A percentile compares a stretch with the other conserved stretches of the same genome.
Evolutionary conservation across 2,797 vertebrate genomes (phyloP).

Genomic region (Propithecus deckenii): DNA sequence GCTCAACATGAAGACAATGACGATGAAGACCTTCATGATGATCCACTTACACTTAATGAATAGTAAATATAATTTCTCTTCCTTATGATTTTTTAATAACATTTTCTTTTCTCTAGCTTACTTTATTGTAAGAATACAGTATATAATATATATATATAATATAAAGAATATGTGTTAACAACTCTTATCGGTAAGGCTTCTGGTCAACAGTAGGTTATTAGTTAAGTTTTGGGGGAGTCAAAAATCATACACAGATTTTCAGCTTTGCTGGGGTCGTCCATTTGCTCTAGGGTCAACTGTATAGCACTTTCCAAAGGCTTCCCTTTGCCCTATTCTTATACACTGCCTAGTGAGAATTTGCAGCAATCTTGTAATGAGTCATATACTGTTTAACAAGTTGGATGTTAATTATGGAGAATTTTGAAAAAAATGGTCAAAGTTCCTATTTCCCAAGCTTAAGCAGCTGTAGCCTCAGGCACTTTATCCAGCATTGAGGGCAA

Average conservation of each 20-base stretch:
- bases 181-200: neutral
- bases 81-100: neutral
- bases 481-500: neutral
- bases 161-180: neutral
- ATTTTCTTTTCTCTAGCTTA: neutral
- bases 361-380: neutral
- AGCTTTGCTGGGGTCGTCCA: neutral
- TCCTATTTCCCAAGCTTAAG: neutral
- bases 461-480: neutral
- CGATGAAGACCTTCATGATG: neutral
- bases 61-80: neutral
- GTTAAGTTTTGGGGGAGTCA: neutral
- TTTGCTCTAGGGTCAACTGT: neutral
- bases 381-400: neutral
- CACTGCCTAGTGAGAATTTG: neutral
- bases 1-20: neutral
- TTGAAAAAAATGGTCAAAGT: neutral
- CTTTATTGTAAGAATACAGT: neutral
- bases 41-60: neutral
- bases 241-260: neutral
- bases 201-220: neutral
- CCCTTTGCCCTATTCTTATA: neutral
- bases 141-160: neutral
- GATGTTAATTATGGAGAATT: constrained; percentile 23
- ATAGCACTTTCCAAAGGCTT: neutral